Evolutionary conservation across 2,797 vertebrate genomes (phyloP), one percentile per base, ranked within the genome.

Genomic region (Sebastes vulpes): DNA sequence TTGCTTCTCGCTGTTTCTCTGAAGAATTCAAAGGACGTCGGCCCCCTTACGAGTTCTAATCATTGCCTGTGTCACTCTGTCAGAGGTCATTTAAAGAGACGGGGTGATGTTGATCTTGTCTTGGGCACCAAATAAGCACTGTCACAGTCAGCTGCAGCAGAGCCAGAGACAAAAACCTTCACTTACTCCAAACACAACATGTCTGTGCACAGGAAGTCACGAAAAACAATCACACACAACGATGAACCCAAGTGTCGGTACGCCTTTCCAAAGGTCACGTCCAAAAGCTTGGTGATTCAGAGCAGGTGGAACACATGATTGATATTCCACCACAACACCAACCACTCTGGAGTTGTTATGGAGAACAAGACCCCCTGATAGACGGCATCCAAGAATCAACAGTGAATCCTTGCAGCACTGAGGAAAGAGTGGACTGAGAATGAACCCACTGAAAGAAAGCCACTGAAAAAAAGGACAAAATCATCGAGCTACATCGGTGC

Each of bases 311-410:
- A 77, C 73, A 68, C 70, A 52, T 32, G 53, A 84, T 61, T 85
- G 52, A 82, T 82, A 85, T 89, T 90, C 76, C 74, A 63, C 65
- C 21, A 71, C 61, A 79, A 84, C 76, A 83, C 26, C 25, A 35
- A 46, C 42, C 46, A 7, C 67, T 79, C 63, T 65, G 48, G 61
- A 76, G 60, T 53, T 65, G 31, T 81, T 76, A 85, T 77, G 32
- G 84, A 92, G 16, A 61, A 25, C 74, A 31, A 31, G 53, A 29
- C n/a, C 18, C 10, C 3, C 20, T 32, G 25, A 50, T 21, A 9
- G 63, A 65, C 35, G 64, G 28, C 52, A 48, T 75, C 61, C 26
- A 9, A 48, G 11, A 65, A 48, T 71, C 57, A 71, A 64, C 28
- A n/a, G 4, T 20, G 28, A 70, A 64, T 66, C 57, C 50, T 26